Base-by-base conservation (phyloP, 2,888 invertebrate genomes). In the Vesta saturnalis region DNA sequence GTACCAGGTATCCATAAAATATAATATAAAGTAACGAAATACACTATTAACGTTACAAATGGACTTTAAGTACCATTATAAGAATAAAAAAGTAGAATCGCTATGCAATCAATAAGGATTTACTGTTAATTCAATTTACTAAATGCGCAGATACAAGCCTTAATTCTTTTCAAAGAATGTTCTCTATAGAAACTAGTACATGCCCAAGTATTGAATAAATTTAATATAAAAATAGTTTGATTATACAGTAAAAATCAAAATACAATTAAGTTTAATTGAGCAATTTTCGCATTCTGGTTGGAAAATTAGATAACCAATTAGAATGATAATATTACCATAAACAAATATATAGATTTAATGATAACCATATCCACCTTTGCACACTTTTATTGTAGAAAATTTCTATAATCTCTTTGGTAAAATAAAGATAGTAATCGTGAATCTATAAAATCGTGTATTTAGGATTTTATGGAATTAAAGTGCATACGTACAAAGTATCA, bases 81-180 rank as follows among this genome's bases (percentile, higher is more conserved):
- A 3, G 10, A 49, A 15, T 2, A 39, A 39, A 49, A 49, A 49
- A 49, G 47, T 49, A 18, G 18, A 8, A 8, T 49, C 1, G 47
- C 47, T 14, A 18, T 18, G 47, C 47, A 49, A 49, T 49, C 47
- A 49, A 49, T 49, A 49, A 18, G 16, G 47, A 49, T 49, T 49
- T 49, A 49, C 47, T 49, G 47, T 49, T 49, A 49, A 49, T 49
- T 49, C 47, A 15, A 18, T 49, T 49, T 49, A 49, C 6, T 49
- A 49, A 15, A 49, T 49, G 18, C 8, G 18, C 18, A 49, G 14
- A 49, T 43, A 23, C 4, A 23, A 8, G 8, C 4, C n/a, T 39
- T n/a, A n/a, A n/a, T 39, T 39, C 39, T 39, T 39, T 39, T 1
- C 39, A n/a, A 39, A 39, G 39, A 39, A 39, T 39, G 8, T 39